A percentile compares a stretch with the other conserved stretches of the same genome.
Evolutionary conservation across 2,113 vertebrate species (phyloP).

Genomic region (Cyprinodon variegatus): DNA sequence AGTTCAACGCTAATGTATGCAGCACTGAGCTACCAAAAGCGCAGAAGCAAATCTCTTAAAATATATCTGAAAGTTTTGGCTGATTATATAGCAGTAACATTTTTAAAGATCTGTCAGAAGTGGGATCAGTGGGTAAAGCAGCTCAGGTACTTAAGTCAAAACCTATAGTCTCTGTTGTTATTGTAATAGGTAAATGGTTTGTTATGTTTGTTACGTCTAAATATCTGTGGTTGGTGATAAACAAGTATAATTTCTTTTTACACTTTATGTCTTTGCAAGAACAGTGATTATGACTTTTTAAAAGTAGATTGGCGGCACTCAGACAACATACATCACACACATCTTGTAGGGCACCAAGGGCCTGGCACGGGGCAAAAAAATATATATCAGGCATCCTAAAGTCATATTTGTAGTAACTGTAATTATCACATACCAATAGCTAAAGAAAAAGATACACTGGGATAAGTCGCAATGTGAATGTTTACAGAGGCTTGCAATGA

Average conservation of each 20-base stretch:
- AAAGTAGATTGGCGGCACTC: not conserved
- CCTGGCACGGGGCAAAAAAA: too few species aligned
- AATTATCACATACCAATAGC: too few species aligned
- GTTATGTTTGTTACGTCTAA: not conserved
- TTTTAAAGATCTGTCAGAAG: not conserved
- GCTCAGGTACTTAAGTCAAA: not conserved
- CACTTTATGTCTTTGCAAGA: not conserved
- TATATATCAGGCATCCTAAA: too few species aligned
- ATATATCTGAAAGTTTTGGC: not conserved
- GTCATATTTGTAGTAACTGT: too few species aligned
- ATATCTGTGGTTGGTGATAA: too few species aligned
- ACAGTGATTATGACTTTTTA: not conserved
- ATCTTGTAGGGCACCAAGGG: too few species aligned
- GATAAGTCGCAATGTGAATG: too few species aligned
- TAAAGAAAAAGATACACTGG: too few species aligned
- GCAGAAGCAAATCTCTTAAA: not conserved
- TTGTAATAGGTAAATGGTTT: not conserved
- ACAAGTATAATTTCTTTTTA: too few species aligned
- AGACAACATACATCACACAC: too few species aligned
- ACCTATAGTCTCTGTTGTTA: not conserved
- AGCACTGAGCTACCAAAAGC: not conserved
- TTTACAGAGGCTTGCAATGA: too few species aligned
- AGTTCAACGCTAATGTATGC: not conserved
- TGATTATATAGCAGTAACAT: too few species aligned
- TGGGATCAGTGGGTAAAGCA: not conserved